Evolutionary conservation across 2,797 vertebrate genomes (phyloP), one percentile per base, ranked within the genome.

Genomic region (Phrynocephalus vlangalii): DNA sequence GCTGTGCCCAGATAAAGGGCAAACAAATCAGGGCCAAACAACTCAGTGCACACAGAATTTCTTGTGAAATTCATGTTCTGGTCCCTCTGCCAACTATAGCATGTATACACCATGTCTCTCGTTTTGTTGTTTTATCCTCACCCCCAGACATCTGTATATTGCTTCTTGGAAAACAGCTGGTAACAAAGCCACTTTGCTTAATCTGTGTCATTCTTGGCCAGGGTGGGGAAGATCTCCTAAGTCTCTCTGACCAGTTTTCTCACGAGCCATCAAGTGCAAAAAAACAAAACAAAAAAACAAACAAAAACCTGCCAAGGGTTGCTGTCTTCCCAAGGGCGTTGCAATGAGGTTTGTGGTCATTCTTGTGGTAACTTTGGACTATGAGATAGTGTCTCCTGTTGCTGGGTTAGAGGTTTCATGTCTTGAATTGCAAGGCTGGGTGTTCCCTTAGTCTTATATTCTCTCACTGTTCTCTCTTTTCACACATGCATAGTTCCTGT

Each of bases 261-360:
- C 84, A 86, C 52, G 33, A 75, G 66, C 24, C 50, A 50, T 71
- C 67, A 52, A 77, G 50, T n/a, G 8, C 50, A 52, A 38, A 68
- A 78, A 44, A 4, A 44, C 5, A 44, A 44, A 44, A 4, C 5
- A 44, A 44, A 44, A 44, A 38, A 3, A n/a, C n/a, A n/a, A n/a
- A n/a, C n/a, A 38, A 38, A 44, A 87, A 56, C 63, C 67, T 84
- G 77, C 86, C 79, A 85, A 85, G 72, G 26, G 13, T 84, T 52
- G 67, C 52, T 28, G 5, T 81, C 76, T 85, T 81, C 87, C 83
- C 87, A 84, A 52, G 22, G 77, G 68, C 67, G 75, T 75, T 85
- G 78, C 87, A 85, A 22, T 81, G 78, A 85, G 83, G 78, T 88
- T 88, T 75, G 78, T 88, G 87, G 87, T 81, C 75, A 68, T 78